Base-by-base conservation (phyloP, 2,113 vertebrate species). In the Epinephelus lanceolatus region DNA sequence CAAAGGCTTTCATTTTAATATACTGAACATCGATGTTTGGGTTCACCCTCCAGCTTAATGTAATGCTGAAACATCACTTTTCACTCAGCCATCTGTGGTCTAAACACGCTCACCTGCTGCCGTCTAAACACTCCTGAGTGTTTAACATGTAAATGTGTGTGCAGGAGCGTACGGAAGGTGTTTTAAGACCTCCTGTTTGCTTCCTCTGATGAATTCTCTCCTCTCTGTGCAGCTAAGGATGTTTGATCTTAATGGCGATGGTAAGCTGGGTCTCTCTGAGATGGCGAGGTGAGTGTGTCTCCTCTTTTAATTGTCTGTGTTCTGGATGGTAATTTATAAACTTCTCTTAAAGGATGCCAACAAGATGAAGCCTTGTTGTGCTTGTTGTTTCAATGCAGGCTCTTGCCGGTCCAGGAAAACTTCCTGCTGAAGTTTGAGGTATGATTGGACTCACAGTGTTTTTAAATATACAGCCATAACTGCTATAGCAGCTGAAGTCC, bases 391-490 rank as follows among this genome's bases (percentile, higher is more conserved):
- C 37, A 51, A 94, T 91, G 10, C 94, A 98, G 98, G 89, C 95
- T 99, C 79, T 74, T 98, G 86, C 97, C 97, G 0, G 97, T 98
- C 49, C 96, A 98, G 87, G 98, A 99, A 92, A 99, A 99, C 84
- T 99, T 99, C 92, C 95, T 98, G 79, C 93, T 99, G 51, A 98
- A 97, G 84, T 98, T 98, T 68, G 95, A 98, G 96, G 97, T 98
- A 45, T 72, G 11, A 73, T 51, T 56, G 21, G 0, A 7, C 19
- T 18, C 33, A 13, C 13, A 63, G 14, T 52, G 21, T 17, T 51
- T 45, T 63, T 37, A 40, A 8, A 13, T 3, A 12, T 51, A 23
- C 25, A 53, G 52, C 40, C 21, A 18, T 8, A 23, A 3, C 45
- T n/a, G 5, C 51, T 59, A 13, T 25, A 52, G 21, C 11, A 30